phyloP scores from a whole-genome alignment of 1,140 invertebrate species.

The Andricus grossulariae region DNA sequence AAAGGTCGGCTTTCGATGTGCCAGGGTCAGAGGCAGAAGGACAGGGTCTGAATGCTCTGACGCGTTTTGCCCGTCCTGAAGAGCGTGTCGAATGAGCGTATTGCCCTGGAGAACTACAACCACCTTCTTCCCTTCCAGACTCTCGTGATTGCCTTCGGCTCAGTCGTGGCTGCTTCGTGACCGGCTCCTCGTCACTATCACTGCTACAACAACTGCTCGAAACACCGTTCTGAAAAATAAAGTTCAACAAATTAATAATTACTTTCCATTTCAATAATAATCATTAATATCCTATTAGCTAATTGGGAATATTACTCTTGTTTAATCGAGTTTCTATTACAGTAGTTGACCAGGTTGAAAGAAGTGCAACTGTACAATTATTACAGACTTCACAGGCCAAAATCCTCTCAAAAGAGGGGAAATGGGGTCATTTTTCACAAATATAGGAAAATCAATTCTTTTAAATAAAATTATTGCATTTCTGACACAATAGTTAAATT shows the following conservation, averaged over 20 bases:
- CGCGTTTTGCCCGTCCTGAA: slow-evolving; percentile 52
- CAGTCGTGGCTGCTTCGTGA: slow-evolving; percentile 81
- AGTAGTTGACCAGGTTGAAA: no score
- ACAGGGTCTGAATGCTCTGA: slow-evolving; percentile 38
- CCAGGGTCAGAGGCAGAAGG: slow-evolving; percentile 52
- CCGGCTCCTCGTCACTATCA: slow-evolving; percentile 82
- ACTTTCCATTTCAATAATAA: no score
- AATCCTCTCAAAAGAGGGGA: no score
- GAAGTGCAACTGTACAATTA: no score
- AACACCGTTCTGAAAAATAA: slow-evolving; percentile 62
- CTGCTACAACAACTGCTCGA: slow-evolving; percentile 55
- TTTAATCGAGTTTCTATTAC: background rate
- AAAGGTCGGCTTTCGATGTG: slow-evolving; percentile 56
- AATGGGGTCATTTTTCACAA: no score
- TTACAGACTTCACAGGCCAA: no score
- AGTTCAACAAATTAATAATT: background rate
- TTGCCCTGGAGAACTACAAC: slow-evolving; percentile 52
- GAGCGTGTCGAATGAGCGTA: slow-evolving; percentile 52
- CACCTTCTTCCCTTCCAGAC: slow-evolving; percentile 54
- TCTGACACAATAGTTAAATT: no score
- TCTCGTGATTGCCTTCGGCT: slow-evolving; percentile 69
- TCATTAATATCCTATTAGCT: background rate
- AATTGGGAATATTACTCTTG: background rate
- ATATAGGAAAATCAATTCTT: no score
- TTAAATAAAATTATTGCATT: no score